Evolutionary conservation across 2,797 vertebrate genomes (phyloP).

Genomic region (Sebastes taczanowskii): DNA sequence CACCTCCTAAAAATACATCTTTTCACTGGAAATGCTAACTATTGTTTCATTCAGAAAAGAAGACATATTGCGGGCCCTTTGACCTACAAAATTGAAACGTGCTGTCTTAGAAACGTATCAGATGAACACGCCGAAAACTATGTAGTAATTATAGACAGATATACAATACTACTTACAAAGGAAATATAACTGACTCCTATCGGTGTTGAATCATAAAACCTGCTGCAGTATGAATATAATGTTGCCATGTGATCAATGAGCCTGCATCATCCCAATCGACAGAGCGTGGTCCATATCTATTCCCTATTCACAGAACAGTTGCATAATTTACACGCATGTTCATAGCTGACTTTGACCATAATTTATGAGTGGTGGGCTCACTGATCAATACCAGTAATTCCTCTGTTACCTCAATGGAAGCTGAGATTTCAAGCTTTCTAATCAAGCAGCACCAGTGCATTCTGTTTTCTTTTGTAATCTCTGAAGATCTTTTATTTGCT

Average conservation of each 20-base stretch:
- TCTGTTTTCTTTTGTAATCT: slow-evolving; percentile 24
- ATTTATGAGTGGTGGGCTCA: slow-evolving; percentile 21
- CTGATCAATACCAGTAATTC: slow-evolving; percentile 38
- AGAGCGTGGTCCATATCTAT: not conserved
- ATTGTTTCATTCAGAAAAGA: not conserved
- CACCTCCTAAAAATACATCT: too few species aligned
- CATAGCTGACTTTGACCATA: slow-evolving; percentile 30
- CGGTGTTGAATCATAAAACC: not conserved
- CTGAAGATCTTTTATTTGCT: slow-evolving; percentile 5
- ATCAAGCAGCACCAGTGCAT: not conserved
- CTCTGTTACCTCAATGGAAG: slow-evolving; percentile 10
- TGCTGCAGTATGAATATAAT: not conserved
- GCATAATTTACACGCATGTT: slow-evolving; percentile 35
- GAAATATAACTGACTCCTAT: not conserved
- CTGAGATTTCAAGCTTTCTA: slow-evolving; percentile 4
- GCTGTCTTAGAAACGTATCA: not conserved
- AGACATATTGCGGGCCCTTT: not conserved
- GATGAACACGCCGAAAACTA: not conserved
- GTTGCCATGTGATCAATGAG: slow-evolving; percentile 5
- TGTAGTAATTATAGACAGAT: not conserved
- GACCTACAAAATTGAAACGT: not conserved
- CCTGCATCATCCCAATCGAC: not conserved
- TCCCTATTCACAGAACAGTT: slow-evolving; percentile 8
- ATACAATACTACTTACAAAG: not conserved
- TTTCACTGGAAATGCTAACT: too few species aligned